phyloP scores from a whole-genome alignment of 2,113 vertebrate species.

The Cebus imitator region DNA sequence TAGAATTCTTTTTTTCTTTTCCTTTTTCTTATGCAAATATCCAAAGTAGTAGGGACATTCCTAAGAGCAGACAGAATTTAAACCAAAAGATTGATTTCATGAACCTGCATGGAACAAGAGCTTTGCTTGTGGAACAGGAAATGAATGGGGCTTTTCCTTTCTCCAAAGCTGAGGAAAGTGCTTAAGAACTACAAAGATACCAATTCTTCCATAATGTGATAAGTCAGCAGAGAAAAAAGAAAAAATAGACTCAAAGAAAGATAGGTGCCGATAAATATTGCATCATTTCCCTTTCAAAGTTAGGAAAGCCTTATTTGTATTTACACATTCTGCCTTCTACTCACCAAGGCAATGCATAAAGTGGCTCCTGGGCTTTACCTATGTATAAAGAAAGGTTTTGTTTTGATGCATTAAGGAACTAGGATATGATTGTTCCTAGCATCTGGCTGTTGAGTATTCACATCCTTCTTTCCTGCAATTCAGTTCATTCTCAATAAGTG shows the following conservation, averaged over 20 bases:
- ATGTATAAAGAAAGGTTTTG: not conserved
- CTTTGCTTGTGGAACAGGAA: constrained; percentile 12
- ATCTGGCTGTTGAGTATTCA: not conserved
- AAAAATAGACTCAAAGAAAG: not conserved
- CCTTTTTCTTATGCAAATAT: constrained; percentile 11
- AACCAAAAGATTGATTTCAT: not conserved
- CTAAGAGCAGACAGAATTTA: not conserved
- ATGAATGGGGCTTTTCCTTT: not conserved
- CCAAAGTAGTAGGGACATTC: not conserved
- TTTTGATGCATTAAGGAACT: not conserved
- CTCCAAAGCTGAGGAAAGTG: not conserved
- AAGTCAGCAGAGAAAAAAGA: not conserved
- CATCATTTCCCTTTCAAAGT: not conserved
- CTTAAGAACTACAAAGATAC: not conserved
- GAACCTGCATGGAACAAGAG: not conserved
- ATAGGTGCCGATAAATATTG: not conserved
- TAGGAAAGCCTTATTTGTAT: not conserved
- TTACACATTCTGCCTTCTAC: not conserved
- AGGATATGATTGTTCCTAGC: not conserved
- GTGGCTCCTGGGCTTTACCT: not conserved
- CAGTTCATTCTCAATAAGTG: not conserved
- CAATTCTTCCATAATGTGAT: not conserved
- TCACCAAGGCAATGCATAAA: not conserved
- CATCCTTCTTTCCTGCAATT: not conserved
- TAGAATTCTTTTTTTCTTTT: not conserved